Conservation (phyloP, 2,113 vertebrate genomes). For the Cyanistes caeruleus region DNA sequence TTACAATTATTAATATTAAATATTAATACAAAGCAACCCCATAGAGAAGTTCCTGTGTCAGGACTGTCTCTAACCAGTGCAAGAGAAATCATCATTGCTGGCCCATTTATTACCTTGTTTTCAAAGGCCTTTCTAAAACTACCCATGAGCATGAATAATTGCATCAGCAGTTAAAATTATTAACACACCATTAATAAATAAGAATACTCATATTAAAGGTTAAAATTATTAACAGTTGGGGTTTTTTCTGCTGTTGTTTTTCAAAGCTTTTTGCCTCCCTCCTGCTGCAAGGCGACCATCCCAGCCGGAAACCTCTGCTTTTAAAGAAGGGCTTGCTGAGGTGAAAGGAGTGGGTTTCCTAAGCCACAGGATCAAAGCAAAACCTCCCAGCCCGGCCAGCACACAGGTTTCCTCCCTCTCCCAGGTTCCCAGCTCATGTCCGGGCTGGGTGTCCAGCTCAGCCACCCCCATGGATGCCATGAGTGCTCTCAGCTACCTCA, state of each 20-base stretch:
- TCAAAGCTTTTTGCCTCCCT: neutral
- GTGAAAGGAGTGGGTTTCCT: slow-evolving; percentile 69
- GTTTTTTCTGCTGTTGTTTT: neutral
- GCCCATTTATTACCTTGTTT: neutral
- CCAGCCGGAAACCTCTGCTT: slow-evolving; percentile 51
- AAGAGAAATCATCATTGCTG: neutral
- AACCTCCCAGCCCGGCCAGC: slow-evolving; percentile 64
- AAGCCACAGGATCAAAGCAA: slow-evolving; percentile 74
- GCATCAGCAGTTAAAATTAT: slow-evolving; percentile 30
- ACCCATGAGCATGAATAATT: neutral
- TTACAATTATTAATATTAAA: too few relatives aligned
- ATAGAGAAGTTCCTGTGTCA: neutral
- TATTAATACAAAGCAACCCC: too few relatives aligned
- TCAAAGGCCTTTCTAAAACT: neutral
- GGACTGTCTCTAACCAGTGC: neutral
- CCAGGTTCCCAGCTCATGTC: slow-evolving; percentile 60
- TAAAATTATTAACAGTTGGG: slow-evolving; percentile 6
- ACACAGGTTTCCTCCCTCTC: slow-evolving; percentile 77
- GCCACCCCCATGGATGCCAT: neutral
- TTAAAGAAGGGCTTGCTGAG: slow-evolving; percentile 69
- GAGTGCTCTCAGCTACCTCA: neutral
- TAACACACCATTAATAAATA: neutral
- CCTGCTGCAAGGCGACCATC: neutral
- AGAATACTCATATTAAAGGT: neutral
- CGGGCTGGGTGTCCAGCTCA: slow-evolving; percentile 53